Base-by-base conservation (phyloP, 2,888 invertebrate species). In the Temnothorax unifasciatus region DNA sequence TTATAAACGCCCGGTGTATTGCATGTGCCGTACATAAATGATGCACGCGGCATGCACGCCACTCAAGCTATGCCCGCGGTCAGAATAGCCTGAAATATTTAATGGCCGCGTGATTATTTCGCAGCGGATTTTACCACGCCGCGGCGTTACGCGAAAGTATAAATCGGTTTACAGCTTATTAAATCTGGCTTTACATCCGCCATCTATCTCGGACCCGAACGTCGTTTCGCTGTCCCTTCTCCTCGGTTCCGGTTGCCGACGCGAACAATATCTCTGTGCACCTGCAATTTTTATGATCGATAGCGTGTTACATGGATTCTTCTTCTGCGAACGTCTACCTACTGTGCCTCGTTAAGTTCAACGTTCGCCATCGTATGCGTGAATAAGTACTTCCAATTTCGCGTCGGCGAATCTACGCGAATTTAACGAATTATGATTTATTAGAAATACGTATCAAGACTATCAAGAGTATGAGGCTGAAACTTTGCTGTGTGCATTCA, bases 1-100 rank as follows among this genome's bases (percentile, higher is more conserved):
- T 81, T 81, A 81, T 71, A 61, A 81, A 81, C 69, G 69, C 69
- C 13, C 21, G 47, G 59, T 25, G 59, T 79, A 77, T 52, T 50
- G 82, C 66, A 59, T 47, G 54, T 25, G 41, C 38, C 63, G 50
- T 83, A 41, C 68, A 77, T 83, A 59, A 77, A 77, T 83, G 68
- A 83, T 77, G 82, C 77, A 66, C 57, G 38, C 57, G 66, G 77
- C 77, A 77, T 50, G 61, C 83, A 61, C 61, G 83, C 59, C 68
- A 44, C 75, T 68, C 44, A 84, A 79, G 81, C 75, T 79, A 85
- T 66, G 47, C 63, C 66, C 11, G 63, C 9, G 66, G 25, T 74
- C 29, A 47, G 64, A 50, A 66, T 44, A 41, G 29, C 38, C 54
- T 76, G 29, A 63, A 77, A 87, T 76, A 83, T 87, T 87, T 61